Base-by-base conservation (phyloP, 2,888 invertebrate species). In the Diaprepes abbreviatus region DNA sequence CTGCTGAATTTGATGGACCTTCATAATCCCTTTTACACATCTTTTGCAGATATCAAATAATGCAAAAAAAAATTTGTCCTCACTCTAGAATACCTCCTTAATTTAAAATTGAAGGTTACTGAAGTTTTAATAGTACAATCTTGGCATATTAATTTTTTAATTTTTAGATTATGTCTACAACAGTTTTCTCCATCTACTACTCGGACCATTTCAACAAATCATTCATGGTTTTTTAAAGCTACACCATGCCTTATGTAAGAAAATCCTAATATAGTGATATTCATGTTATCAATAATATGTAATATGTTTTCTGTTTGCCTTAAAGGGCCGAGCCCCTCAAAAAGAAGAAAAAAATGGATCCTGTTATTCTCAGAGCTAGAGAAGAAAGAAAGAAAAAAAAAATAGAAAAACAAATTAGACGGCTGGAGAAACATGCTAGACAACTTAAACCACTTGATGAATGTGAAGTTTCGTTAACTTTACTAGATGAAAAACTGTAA, bases 401-500 rank as follows among this genome's bases (percentile, higher is more conserved):
- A 82, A 74, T 98, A 1, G 96, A 96, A 81, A 97, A 95, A 81
- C 92, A 91, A 81, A 97, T 98, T 73, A 87, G 92, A 57, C 87
- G 90, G 73, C 83, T 98, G 69, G 91, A 95, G 81, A 95, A 91
- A 81, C 89, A 91, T 85, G 89, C 93, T 0, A 87, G 90, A 31
- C 94, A 95, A 80, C 82, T 96, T 54, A 98, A 98, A 83, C 97
- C 98, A 0, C 88, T 98, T 40, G 92, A 92, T 64, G 98, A 98
- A 85, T 82, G 92, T 73, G 94, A 96, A 83, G 86, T 93, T 6
- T 90, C 94, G 0, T 77, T 90, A 16, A 85, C 88, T 65, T 79
- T 96, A 12, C 78, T 89, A 16, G 90, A 92, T 77, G 87, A 91
- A 79, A 85, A 86, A 77, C 82, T 86, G 93, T 93, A 86, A 84